These are phyloP conservation scores for Drosophila basisetae DNA, from an alignment of 2,888 invertebrate species.

Conservation along the genomic window DNA sequence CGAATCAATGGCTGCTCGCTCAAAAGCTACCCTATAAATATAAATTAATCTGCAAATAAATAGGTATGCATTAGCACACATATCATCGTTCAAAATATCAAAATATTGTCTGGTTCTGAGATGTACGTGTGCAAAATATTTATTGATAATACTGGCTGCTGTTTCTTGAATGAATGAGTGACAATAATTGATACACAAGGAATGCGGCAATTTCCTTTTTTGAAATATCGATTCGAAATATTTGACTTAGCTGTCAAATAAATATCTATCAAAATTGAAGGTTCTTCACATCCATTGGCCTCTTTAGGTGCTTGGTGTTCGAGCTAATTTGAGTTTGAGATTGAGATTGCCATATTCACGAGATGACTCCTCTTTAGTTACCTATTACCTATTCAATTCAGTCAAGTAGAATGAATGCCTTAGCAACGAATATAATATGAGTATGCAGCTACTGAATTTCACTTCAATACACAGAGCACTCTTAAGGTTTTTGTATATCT, in stretches of 20 bases:
- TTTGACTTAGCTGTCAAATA: neutral
- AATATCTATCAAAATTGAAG: neutral
- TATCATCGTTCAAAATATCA: neutral
- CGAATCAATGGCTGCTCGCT: neutral
- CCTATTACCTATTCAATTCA: neutral
- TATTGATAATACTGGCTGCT: neutral
- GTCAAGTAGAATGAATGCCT: constrained; percentile 6
- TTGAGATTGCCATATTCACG: neutral
- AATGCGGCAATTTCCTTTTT: neutral
- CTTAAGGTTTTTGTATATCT: constrained; percentile 14
- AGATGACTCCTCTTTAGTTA: neutral
- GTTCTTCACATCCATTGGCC: neutral
- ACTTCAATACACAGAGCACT: constrained; percentile 17
- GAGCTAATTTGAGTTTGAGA: neutral
- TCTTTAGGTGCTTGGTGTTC: neutral
- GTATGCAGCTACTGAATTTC: constrained; percentile 5
- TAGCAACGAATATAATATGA: neutral
- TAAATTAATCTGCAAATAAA: neutral
- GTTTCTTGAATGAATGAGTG: neutral
- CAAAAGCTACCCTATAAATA: neutral
- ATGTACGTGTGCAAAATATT: neutral
- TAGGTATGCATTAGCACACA: neutral
- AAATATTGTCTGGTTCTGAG: neutral
- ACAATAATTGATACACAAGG: neutral
- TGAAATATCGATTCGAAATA: neutral